Percentiles rank a stretch among this genome's conserved stretches.
These are phyloP conservation scores for Alectoris magna DNA, from an alignment of 2,797 vertebrate species.

Conservation along the genomic window DNA sequence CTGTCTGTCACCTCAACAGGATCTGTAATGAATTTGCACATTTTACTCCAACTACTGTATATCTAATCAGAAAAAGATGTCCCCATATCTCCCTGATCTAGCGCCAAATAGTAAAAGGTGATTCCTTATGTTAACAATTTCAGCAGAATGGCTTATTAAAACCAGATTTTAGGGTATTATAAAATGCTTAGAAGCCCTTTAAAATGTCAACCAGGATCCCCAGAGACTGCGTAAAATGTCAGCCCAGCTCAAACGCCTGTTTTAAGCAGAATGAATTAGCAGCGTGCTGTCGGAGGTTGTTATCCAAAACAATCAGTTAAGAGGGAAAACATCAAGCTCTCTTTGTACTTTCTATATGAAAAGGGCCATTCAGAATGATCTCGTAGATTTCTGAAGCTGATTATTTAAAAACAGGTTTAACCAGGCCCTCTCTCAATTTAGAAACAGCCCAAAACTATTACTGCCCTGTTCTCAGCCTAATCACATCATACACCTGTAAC, in stretches of 20 bases:
- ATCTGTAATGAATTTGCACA: conserved; percentile 94
- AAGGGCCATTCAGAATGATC: conserved; percentile 75
- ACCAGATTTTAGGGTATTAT: conserved; percentile 98
- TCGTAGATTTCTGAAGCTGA: conserved; percentile 75
- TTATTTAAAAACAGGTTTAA: conserved; percentile 73
- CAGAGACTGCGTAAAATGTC: conserved; percentile 96
- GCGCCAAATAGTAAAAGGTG: conserved; percentile 86
- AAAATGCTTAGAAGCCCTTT: conserved; percentile 99
- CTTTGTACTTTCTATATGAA: conserved; percentile 80
- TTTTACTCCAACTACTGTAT: conserved; percentile 91
- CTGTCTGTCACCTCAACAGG: conserved; percentile 77
- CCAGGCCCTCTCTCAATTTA: conserved; percentile 59
- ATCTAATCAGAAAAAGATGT: conserved; percentile 99
- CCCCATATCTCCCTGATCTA: conserved; percentile 81
- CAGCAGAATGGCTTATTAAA: conserved; percentile 96
- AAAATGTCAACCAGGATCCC: conserved; percentile 99
- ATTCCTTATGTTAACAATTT: conserved; percentile 96
- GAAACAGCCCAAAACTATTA: conserved; percentile 70
- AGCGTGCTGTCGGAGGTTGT: conserved; percentile 79
- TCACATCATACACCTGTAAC: conserved; percentile 69
- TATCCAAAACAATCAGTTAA: conserved; percentile 85
- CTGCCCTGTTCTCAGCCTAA: conserved; percentile 42
- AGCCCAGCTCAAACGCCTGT: conserved; percentile 92
- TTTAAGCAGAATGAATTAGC: conserved; percentile 99
- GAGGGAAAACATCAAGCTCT: conserved; percentile 78